Percentiles rank a stretch among this genome's conserved stretches.
phyloP scores from a whole-genome alignment of 1,140 invertebrate genomes.

The Pectinophora gossypiella region DNA sequence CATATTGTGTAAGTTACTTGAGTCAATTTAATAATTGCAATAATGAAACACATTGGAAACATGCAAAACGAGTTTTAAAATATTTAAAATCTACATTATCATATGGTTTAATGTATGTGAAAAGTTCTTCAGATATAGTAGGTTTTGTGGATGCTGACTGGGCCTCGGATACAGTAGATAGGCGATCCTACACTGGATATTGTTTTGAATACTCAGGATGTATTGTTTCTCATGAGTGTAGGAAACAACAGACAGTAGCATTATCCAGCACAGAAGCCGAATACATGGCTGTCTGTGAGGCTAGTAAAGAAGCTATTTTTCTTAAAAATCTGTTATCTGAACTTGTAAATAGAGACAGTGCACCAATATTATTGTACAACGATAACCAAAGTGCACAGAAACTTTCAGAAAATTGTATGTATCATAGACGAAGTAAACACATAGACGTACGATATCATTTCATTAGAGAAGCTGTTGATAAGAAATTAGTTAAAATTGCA shows the following conservation, averaged over 20 bases:
- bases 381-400: conserved; percentile 29
- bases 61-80: conserved; percentile 26
- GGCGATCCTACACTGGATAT: conserved; percentile 39
- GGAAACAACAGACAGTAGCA: conserved; percentile 20
- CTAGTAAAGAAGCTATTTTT: conserved; percentile 36
- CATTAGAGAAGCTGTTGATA: conserved; percentile 26
- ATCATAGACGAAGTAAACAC: conserved; percentile 27
- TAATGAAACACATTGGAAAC: conserved; percentile 27
- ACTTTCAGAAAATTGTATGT: conserved; percentile 8
- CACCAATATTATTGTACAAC: conserved; percentile 1
- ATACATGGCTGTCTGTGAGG: conserved; percentile 37
- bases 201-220: conserved; percentile 30
- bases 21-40: conserved; percentile 27
- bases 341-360: conserved; percentile 8
- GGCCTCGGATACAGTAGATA: conserved; percentile 19
- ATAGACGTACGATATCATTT: conserved; percentile 36
- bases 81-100: conserved; percentile 23
- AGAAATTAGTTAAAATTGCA: conserved; percentile 24
- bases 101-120: conserved; percentile 15
- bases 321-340: conserved; percentile 28
- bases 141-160: conserved; percentile 40
- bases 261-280: conserved; percentile 28
- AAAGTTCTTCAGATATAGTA: conserved; percentile 19
- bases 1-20: conserved; percentile 26
- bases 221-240: conserved; percentile 19